Evolutionary conservation across 1,140 invertebrate genomes (phyloP).

Genomic region (Bilobella aurantiaca): DNA sequence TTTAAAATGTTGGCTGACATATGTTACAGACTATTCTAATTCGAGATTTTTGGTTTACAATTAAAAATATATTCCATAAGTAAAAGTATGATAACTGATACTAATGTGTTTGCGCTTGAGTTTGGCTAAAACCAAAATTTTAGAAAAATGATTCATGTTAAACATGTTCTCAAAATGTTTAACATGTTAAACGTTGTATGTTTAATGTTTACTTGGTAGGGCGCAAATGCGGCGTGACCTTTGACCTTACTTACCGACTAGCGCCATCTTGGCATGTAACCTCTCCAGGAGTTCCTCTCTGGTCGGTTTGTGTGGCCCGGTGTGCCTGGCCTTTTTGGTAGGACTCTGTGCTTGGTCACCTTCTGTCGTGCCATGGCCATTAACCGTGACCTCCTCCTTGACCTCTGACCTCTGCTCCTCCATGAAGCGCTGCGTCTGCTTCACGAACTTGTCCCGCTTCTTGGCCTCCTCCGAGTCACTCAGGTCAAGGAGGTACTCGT

Average conservation of each 20-base stretch:
- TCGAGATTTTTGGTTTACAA: too few relatives aligned
- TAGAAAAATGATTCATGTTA: too few relatives aligned
- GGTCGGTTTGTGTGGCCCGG: not conserved
- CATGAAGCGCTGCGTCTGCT: constrained; percentile 7
- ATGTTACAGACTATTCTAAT: too few relatives aligned
- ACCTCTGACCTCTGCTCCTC: not conserved
- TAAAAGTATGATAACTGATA: too few relatives aligned
- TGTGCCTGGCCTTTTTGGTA: not conserved
- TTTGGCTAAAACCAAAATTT: too few relatives aligned
- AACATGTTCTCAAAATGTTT: too few relatives aligned
- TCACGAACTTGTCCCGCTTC: not conserved
- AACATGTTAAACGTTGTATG: too few relatives aligned
- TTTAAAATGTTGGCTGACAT: too few relatives aligned
- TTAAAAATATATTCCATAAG: not conserved
- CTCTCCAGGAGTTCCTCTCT: constrained; percentile 16
- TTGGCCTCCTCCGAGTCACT: constrained; percentile 14
- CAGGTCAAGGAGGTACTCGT: constrained; percentile 22
- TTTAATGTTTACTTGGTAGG: too few relatives aligned
- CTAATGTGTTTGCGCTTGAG: too few relatives aligned
- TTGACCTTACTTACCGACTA: constrained; percentile 1
- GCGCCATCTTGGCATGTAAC: constrained; percentile 13
- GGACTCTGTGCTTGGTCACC: not conserved
- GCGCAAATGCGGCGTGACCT: not conserved
- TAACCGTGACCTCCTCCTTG: not conserved
- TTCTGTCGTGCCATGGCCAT: not conserved